These are phyloP conservation scores for Gallinago nigripennis DNA, from an alignment of 2,797 vertebrate species.

Conservation along the genomic window DNA sequence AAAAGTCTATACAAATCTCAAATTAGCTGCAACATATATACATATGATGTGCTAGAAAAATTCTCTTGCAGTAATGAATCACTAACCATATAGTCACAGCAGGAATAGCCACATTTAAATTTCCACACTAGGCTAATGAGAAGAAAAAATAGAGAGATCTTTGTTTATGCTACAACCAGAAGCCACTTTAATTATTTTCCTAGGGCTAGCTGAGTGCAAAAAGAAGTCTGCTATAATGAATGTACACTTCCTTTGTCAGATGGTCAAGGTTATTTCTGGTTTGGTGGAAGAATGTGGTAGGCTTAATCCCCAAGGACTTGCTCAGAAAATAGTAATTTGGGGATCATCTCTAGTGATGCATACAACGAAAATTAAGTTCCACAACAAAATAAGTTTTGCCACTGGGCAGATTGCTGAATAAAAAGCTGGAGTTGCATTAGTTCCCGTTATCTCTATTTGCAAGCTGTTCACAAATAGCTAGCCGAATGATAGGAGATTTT, in stretches of 20 bases:
- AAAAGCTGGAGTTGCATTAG: constrained; percentile 37
- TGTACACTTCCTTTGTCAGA: neutral
- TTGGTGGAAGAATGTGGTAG: neutral
- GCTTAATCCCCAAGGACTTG: neutral
- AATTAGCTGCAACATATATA: neutral
- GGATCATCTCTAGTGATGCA: neutral
- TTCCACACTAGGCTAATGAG: constrained; percentile 1
- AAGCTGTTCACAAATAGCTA: constrained; percentile 61
- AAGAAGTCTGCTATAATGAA: neutral
- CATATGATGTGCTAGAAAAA: neutral
- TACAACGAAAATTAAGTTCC: constrained; percentile 36
- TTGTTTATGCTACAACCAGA: neutral
- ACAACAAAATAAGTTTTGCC: constrained; percentile 20
- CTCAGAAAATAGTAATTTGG: neutral
- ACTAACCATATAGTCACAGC: neutral
- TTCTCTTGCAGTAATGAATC: neutral
- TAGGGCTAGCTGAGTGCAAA: neutral
- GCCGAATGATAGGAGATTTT: neutral
- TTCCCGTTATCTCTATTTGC: constrained; percentile 53
- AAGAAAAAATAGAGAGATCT: neutral
- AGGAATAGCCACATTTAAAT: neutral
- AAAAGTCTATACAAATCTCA: neutral
- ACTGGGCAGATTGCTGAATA: constrained; percentile 27
- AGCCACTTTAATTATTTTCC: constrained; percentile 2
- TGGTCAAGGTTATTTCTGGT: neutral